Evolutionary conservation across 1,140 invertebrate genomes (phyloP), one percentile per base, ranked within the genome.

Genomic region (Hylyphantes graminicola): DNA sequence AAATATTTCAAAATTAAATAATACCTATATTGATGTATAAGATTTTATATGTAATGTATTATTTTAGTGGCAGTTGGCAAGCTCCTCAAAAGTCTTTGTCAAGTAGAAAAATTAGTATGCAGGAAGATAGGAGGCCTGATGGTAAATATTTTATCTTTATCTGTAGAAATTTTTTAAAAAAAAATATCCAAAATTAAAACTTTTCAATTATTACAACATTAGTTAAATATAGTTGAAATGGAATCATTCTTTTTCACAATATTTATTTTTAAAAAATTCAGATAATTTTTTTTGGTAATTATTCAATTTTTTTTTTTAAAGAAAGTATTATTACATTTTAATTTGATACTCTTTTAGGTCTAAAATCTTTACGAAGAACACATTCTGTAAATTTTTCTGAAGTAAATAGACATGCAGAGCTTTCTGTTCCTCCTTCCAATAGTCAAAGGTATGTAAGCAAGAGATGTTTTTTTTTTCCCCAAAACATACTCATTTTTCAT

Each of bases 351-450:
- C 50, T 81, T 12, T 15, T 55, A 82, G 80, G 80, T 63, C 54
- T 50, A 65, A 74, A 61, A 59, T 74, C 68, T 13, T 65, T 82
- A 74, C 64, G 80, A 55, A 63, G 80, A 65, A 63, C 57, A 7
- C 70, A 74, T 82, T 82, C 80, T 55, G 80, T 82, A 13, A 82
- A 82, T 65, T 82, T 82, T 65, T 82, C 80, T 35, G 80, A 82
- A 82, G 80, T 82, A n/a, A 82, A 82, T 75, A 51, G 80, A 68
- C 68, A 59, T 11, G 80, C 70, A 59, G 80, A 82, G 19, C 68
- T 82, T 73, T 73, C 78, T 35, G 75, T 78, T 61, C 75, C 75
- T 65, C 55, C 75, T 54, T 17, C 50, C 8, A 78, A 78, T 65
- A 78, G 75, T 78, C 75, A 78, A 78, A 67, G 75, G 75, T 78